Base-by-base conservation (phyloP, 92 coral and sea anemone genomes). In the Palythoa caribaeorum region DNA sequence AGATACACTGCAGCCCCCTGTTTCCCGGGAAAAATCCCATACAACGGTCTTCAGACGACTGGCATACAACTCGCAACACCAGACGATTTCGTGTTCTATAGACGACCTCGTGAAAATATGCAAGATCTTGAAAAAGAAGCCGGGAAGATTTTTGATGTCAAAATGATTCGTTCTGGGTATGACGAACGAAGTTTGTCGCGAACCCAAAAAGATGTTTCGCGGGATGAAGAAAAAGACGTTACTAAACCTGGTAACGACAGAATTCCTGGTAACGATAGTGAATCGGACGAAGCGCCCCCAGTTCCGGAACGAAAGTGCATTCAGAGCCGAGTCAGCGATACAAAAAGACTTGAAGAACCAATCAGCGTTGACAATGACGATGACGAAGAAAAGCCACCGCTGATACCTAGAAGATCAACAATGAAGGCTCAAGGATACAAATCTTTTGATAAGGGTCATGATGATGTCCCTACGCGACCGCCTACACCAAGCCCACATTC, bases 71-170 rank as follows among this genome's bases (percentile, higher is more conserved):
- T 81, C 0, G 86, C 76, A 9, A 81, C 86, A 5, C 86, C 76
- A 3, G 86, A 66, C 1, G 86, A 81, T 28, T 81, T 81, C 13
- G 86, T 81, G 86, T 81, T 81, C 55, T 81, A 81, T 47, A 66
- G 86, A 36, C 52, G 75, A 20, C 86, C 86, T 3, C 86, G 66
- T 13, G 86, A 81, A 71, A 81, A 63, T 21, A 68, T 81, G 86
- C 52, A 68, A 14, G 86, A 81, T 47, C 76, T 81, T 6, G 86
- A 81, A 7, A 81, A 81, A 70, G 86, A 81, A 66, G 86, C 86
- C 5, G 86, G 86, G 2, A 81, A 81, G 76, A 16, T 81, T 60
- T 81, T 81, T 47, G 74, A 81, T 63, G 86, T 81, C 9, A 65
- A 50, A 36, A 81, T 81, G 86, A 81, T 81, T 65, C 86, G 86